Conservation (phyloP, 2,113 vertebrate genomes). For the Chionomys nivalis region DNA sequence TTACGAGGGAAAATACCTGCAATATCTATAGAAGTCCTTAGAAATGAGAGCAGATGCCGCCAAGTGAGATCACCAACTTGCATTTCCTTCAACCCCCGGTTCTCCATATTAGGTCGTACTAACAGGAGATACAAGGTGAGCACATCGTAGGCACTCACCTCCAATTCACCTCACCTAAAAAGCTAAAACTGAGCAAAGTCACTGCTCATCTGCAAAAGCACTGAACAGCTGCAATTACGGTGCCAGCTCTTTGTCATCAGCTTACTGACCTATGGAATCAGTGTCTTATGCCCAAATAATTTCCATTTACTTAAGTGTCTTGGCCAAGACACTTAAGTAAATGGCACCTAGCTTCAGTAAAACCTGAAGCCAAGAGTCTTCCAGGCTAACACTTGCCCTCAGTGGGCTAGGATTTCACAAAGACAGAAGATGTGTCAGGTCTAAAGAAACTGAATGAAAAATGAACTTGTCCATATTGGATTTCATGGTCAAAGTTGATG, state of each 20-base stretch:
- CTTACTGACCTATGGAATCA: not conserved
- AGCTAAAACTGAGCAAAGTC: not conserved
- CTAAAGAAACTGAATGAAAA: not conserved
- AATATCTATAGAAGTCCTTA: slow-evolving; percentile 5
- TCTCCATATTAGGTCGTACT: not conserved
- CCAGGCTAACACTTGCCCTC: not conserved
- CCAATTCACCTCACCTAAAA: slow-evolving; percentile 4
- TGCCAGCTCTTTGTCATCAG: not conserved
- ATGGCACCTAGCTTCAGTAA: not conserved
- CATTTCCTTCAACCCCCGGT: not conserved
- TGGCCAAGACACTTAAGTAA: not conserved
- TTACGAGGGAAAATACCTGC: slow-evolving; percentile 9
- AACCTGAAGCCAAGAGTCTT: not conserved
- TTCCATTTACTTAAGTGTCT: no score
- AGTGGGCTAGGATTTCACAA: not conserved
- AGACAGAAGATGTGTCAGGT: not conserved
- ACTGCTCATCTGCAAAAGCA: not conserved
- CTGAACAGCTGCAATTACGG: not conserved
- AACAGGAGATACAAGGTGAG: not conserved
- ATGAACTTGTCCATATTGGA: not conserved
- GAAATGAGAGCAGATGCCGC: slow-evolving; percentile 13
- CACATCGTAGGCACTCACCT: not conserved
- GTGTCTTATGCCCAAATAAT: not conserved
- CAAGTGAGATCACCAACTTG: not conserved
- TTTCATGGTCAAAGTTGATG: no score